Conservation (phyloP, 2,113 vertebrate species). For the Lethenteron camtschaticum region DNA sequence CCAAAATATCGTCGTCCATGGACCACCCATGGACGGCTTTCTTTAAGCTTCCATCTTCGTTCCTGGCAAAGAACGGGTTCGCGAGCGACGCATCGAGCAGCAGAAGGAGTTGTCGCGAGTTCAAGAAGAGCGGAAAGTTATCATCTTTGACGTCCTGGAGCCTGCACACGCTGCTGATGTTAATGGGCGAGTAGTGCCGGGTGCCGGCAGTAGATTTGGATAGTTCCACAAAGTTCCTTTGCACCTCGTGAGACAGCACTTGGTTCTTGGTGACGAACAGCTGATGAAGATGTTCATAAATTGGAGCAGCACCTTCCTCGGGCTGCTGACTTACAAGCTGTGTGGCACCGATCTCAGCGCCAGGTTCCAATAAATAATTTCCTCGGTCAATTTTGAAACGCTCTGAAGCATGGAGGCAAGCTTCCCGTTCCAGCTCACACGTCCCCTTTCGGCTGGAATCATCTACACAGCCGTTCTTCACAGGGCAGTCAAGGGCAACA, state of each 20-base stretch:
- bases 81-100: conserved; percentile 37
- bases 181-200: conserved; percentile 26
- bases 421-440: too few species aligned
- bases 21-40: conserved; percentile 30
- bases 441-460: too few species aligned
- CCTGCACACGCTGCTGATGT: conserved; percentile 23
- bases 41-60: conserved; percentile 40
- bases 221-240: conserved; percentile 39
- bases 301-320: not conserved
- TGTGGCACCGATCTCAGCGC: too few species aligned
- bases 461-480: too few species aligned
- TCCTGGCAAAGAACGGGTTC: conserved; percentile 32
- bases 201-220: conserved; percentile 34
- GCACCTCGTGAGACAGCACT: conserved; percentile 37
- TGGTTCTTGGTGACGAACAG: conserved; percentile 44
- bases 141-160: conserved; percentile 38
- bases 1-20: conserved; percentile 20
- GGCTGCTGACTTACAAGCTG: too few species aligned
- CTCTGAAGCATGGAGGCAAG: too few species aligned
- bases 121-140: conserved; percentile 36
- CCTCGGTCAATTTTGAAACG: too few species aligned
- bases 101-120: conserved; percentile 32
- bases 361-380: too few species aligned
- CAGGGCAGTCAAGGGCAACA: too few species aligned
- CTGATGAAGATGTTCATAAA: conserved; percentile 33